A percentile compares a stretch with the other conserved stretches of the same genome.
Conservation (phyloP, 2,888 invertebrate species). For the Polydrusus tereticollis region DNA sequence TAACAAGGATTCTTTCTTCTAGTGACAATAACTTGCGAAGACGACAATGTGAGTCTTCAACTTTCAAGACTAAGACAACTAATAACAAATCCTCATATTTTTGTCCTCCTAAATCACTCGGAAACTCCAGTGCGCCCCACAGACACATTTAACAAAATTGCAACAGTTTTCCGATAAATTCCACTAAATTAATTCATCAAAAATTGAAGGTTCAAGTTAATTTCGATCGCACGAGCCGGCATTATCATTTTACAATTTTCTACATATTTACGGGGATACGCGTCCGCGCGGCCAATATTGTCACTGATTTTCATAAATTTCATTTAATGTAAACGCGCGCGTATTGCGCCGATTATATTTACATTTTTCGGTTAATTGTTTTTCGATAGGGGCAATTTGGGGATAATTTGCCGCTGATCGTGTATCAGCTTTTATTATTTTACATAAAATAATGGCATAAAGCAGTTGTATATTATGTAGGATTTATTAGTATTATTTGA, state of each 20-base stretch:
- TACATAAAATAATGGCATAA: neutral
- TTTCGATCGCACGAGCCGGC: slow-evolving; percentile 30
- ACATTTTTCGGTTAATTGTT: slow-evolving; percentile 50
- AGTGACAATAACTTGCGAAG: too few species aligned
- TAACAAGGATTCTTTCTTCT: too few species aligned
- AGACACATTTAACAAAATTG: slow-evolving; percentile 37
- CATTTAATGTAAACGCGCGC: slow-evolving; percentile 43
- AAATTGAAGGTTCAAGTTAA: slow-evolving; percentile 47
- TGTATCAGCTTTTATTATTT: slow-evolving; percentile 9
- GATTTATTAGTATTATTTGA: neutral
- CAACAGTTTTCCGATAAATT: slow-evolving; percentile 46
- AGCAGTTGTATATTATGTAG: neutral
- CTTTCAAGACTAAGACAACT: too few species aligned
- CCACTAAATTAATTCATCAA: slow-evolving; percentile 49
- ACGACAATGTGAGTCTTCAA: too few species aligned
- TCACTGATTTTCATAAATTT: slow-evolving; percentile 50
- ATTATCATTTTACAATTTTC: slow-evolving; percentile 51
- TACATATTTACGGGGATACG: slow-evolving; percentile 42
- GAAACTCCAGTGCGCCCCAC: neutral
- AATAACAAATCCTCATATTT: neutral
- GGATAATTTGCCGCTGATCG: slow-evolving; percentile 39
- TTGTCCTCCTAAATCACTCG: neutral
- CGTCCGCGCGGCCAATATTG: slow-evolving; percentile 28
- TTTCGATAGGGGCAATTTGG: slow-evolving; percentile 48
- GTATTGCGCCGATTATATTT: slow-evolving; percentile 37